Evolutionary conservation across 2,888 invertebrate species (phyloP), one percentile per base, ranked within the genome.

Genomic region (Leucoma salicis): DNA sequence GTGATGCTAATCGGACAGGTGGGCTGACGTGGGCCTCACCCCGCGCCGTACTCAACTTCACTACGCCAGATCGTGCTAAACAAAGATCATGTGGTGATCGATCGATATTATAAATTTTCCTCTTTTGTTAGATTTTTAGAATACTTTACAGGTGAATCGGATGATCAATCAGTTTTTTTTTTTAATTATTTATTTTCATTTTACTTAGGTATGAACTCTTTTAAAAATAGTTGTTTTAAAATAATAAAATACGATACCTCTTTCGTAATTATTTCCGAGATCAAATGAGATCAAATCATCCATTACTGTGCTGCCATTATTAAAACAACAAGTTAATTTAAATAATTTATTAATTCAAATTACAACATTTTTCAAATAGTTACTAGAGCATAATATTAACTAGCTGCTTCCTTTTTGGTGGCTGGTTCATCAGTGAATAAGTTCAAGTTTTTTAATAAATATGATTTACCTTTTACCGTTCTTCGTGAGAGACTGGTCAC

Each of bases 1-100:
- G 78, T 85, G 86, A 88, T 87, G 79, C 74, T 85, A 86, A 83
- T 86, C 87, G 82, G 88, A 87, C 88, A 89, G 88, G 78, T 82
- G 83, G 76, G 76, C 67, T 77, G 85, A 83, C 80, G 74, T 66
- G 74, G 70, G 74, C 64, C 57, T 53, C 49, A 61, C 53, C 49
- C 52, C 64, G 64, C 59, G 57, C 58, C 59, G 60, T 57, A 27
- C 44, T 31, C 32, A 18, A 63, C 57, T 58, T 52, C 48, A 51
- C 46, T 46, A 53, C 58, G 57, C 43, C 56, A 47, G 47, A 52
- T 62, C 59, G 58, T 63, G 57, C 65, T 55, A 64, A 71, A 68
- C 70, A 63, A 65, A 70, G 60, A 60, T 66, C 60, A 65, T 68
- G 62, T 70, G 73, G 70, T 79, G 78, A 79, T 79, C 76, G 78